Evolutionary conservation across 2,888 invertebrate species (phyloP).

Genomic region (Chouioia cunea): DNA sequence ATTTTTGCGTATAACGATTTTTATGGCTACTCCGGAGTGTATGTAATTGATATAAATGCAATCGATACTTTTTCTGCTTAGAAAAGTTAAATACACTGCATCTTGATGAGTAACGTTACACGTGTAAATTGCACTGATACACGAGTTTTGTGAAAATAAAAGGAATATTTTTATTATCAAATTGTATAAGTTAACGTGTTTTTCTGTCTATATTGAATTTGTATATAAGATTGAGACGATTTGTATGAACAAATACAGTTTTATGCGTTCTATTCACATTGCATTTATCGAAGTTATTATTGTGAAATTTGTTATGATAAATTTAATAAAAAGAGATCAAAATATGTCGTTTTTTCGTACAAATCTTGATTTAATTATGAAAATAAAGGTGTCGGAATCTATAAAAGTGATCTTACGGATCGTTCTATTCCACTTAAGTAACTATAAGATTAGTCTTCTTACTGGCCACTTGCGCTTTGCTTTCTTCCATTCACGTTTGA

Average conservation of each 20-base stretch:
- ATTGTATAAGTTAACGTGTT: conserved; percentile 22
- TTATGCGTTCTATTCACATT: conserved; percentile 7
- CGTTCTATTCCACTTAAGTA: too few species aligned
- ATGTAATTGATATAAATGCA: conserved; percentile 25
- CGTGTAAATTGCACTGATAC: conserved; percentile 42
- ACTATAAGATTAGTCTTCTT: too few species aligned
- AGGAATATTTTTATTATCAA: conserved; percentile 45
- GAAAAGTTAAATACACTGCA: conserved; percentile 27
- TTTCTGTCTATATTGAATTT: conserved; percentile 28
- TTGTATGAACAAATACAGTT: conserved; percentile 27
- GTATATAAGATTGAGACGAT: conserved; percentile 37
- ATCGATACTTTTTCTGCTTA: conserved; percentile 18
- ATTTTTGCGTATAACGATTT: conserved; percentile 34
- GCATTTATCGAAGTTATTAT: too few species aligned
- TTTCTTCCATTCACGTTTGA: too few species aligned
- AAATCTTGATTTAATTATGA: conserved; percentile 21
- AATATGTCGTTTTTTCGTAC: conserved; percentile 18
- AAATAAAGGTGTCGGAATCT: too few species aligned
- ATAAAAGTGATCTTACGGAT: too few species aligned
- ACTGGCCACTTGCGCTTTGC: too few species aligned
- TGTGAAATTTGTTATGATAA: too few species aligned
- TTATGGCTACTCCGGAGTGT: conserved; percentile 48
- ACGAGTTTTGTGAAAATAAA: conserved; percentile 36
- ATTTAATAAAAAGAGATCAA: background rate
- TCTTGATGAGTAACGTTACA: conserved; percentile 20